Evolutionary conservation across 2,797 vertebrate species (phyloP).

Genomic region (Cyclura pinguis): DNA sequence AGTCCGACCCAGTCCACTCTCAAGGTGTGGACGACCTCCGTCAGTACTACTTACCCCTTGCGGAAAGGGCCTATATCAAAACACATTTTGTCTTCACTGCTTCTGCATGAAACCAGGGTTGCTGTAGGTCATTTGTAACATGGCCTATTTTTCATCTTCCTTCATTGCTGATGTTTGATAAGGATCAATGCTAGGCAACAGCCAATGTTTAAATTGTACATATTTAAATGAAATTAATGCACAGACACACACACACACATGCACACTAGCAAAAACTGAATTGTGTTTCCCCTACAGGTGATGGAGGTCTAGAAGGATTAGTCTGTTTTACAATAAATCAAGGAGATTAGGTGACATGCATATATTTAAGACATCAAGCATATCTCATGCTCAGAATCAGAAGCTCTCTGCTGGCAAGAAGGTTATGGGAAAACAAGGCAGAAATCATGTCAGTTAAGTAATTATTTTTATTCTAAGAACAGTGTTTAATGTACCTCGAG

Average conservation of each 20-base stretch:
- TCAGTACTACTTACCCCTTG: too few species aligned
- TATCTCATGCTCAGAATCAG: background rate
- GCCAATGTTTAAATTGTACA: background rate
- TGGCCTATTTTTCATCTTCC: background rate
- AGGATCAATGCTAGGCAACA: background rate
- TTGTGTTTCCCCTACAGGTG: background rate
- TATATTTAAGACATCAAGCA: constrained; percentile 23
- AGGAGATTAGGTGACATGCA: background rate
- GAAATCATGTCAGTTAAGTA: background rate
- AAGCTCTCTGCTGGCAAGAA: background rate
- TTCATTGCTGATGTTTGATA: background rate
- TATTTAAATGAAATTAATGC: background rate
- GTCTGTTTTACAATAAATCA: constrained; percentile 3
- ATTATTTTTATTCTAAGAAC: background rate
- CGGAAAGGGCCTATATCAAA: constrained; percentile 22
- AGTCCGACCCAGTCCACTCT: too few species aligned
- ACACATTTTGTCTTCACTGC: constrained; percentile 12
- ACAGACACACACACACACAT: background rate
- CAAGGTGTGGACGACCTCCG: too few species aligned
- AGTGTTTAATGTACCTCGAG: background rate
- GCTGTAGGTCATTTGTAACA: background rate
- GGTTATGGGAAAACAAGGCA: background rate
- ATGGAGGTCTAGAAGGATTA: background rate
- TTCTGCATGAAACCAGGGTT: constrained; percentile 14
- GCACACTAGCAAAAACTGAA: background rate